Base-by-base conservation (phyloP, 2,113 vertebrate genomes). In the Dipodomys spectabilis region DNA sequence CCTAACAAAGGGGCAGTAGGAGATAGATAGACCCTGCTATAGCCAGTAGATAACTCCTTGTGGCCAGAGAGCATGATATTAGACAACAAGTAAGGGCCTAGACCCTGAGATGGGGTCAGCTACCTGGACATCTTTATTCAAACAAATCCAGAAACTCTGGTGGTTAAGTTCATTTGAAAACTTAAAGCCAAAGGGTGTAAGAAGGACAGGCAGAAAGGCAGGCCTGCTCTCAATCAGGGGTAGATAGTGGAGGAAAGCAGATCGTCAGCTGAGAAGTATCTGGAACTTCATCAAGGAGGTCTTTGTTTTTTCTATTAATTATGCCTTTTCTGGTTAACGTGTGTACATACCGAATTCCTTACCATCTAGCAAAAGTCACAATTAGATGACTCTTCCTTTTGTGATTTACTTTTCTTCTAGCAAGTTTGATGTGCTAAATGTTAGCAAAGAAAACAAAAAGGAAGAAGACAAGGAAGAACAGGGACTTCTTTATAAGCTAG, bases 281-380 rank as follows among this genome's bases (percentile, higher is more conserved):
- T 22, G 23, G 12, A 18, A 12, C 6, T 60, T 74, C 64, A 23
- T 12, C 30, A 30, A 22, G 15, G 30, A 39, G n/a, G 18, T 22
- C 18, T 65, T 62, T 28, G 22, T 45, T 57, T 49, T 4, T 6
- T 7, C 22, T 18, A 53, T 7, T n/a, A 60, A 39, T 10, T 0
- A 10, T 13, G 3, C 62, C 6, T n/a, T 68, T 62, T 35, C 81
- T 57, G 27, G 72, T 35, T 57, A 80, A 79, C 30, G 45, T 27
- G 64, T 0, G 0, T 2, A 12, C 0, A 28, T 0, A 49, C n/a
- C 18, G 3, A 45, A 23, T 0, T 12, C 25, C 65, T 13, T 67
- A 23, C 30, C 27, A 65, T 65, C 60, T 0, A 30, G 30, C 65
- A 71, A 22, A 22, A n/a, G 12, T 74, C 32, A 44, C 27, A 27